A percentile compares a stretch with the other conserved stretches of the same genome.
These are phyloP conservation scores for Melanostoma scalare DNA, from an alignment of 2,888 invertebrate genomes.

Conservation along the genomic window DNA sequence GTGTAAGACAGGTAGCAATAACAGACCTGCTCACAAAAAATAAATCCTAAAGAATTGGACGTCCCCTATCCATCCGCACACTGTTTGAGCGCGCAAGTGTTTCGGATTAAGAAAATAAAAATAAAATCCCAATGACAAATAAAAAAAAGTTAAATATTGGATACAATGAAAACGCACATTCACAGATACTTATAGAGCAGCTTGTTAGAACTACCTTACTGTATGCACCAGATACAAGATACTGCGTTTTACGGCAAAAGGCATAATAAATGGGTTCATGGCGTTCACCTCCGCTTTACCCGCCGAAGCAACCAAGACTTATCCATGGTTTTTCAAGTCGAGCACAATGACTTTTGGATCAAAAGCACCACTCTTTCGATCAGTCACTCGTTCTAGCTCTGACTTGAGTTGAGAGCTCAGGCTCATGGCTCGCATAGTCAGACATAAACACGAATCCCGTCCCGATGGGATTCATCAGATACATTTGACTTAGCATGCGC, in stretches of 20 bases:
- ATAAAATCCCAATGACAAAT: constrained; percentile 69
- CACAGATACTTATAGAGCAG: background rate
- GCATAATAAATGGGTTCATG: constrained; percentile 69
- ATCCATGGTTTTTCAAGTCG: background rate
- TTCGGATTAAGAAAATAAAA: constrained; percentile 64
- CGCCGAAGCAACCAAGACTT: background rate
- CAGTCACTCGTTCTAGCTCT: constrained; percentile 4
- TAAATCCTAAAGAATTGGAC: constrained; percentile 34
- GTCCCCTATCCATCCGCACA: constrained; percentile 34
- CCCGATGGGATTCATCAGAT: constrained; percentile 36
- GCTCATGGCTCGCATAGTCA: constrained; percentile 1
- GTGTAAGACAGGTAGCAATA: constrained; percentile 72
- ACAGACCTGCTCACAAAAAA: constrained; percentile 45
- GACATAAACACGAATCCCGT: constrained; percentile 1
- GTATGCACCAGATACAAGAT: constrained; percentile 41
- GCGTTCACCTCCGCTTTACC: constrained; percentile 42
- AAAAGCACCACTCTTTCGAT: constrained; percentile 17
- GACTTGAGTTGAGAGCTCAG: constrained; percentile 14
- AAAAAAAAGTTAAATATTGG: constrained; percentile 79
- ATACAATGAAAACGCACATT: constrained; percentile 74
- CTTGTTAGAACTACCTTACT: background rate
- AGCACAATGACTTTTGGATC: constrained; percentile 9
- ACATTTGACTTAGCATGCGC: constrained; percentile 66
- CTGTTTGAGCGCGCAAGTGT: constrained; percentile 65
- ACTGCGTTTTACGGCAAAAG: constrained; percentile 61